Evolutionary conservation across 1,140 invertebrate genomes (phyloP), one percentile per base, ranked within the genome.

Genomic region (Dreissena rostriformis): DNA sequence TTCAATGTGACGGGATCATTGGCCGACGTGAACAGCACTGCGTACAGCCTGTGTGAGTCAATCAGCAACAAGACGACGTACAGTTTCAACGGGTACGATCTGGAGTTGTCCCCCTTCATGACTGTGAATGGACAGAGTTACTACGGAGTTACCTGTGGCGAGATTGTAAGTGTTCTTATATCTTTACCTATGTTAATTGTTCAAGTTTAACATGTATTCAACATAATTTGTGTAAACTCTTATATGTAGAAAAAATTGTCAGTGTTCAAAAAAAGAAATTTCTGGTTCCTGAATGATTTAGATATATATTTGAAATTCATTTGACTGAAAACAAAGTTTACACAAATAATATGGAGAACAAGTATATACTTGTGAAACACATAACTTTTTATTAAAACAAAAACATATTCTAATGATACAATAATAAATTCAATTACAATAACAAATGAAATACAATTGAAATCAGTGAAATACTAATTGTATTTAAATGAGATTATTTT

Each of bases 81-180:
- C 24, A 71, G 55, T 57, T 63, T 57, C 57, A 81, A 81, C 19
- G 70, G 70, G 2, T 81, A 81, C 53, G 61, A 57, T 19, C 19
- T 81, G 12, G 17, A 71, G 14, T 49, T 81, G 39, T 81, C 79
- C n/a, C 29, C 26, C 10, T 81, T 72, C 70, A 24, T 81, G 53
- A 81, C 70, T 1, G 51, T 81, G 15, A 73, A 81, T 26, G 73
- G 73, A 15, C 68, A 73, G 19, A 73, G 68, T 8, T 81, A 57
- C 55, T 81, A 73, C 22, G 79, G 79, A 26, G 79, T 81, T 6
- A 72, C 68, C 12, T 81, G 79, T 66, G 79, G 68, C 10, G 53
- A 61, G 12, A 39, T 65, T 19, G 79, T 81, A 65, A 57, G 77
- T 28, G n/a, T 74, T 51, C 22, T 26, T 75, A 10, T 22, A n/a